Conservation (phyloP, 1,140 invertebrate species). For the Cherax quadricarinatus region DNA sequence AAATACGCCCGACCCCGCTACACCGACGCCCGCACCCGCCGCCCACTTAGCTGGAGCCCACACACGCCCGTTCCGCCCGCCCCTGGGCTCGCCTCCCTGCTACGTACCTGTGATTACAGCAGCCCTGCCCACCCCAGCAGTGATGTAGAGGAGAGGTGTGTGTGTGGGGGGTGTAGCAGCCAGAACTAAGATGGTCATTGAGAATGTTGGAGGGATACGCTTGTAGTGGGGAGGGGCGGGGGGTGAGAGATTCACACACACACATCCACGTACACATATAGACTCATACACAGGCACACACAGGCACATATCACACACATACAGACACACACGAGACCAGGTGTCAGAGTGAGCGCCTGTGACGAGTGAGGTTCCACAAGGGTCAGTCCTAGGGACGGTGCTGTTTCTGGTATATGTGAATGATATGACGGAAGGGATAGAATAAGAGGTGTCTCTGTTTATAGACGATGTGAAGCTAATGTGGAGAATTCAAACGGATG, state of each 20-base stretch:
- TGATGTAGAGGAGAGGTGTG: neutral
- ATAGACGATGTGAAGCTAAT: too few species aligned
- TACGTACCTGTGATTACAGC: neutral
- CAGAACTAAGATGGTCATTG: slow-evolving; percentile 25
- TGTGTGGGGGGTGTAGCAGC: neutral
- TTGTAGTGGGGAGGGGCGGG: neutral
- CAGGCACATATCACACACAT: neutral
- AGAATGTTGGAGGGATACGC: slow-evolving; percentile 38
- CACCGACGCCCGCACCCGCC: slow-evolving; percentile 31
- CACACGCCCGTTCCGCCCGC: slow-evolving; percentile 7
- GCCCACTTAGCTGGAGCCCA: neutral
- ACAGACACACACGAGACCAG: too few species aligned
- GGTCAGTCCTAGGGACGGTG: too few species aligned
- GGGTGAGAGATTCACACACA: neutral
- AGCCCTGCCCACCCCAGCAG: neutral
- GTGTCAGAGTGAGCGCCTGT: too few species aligned
- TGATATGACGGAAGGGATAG: too few species aligned
- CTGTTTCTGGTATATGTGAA: too few species aligned
- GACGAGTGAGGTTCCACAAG: too few species aligned
- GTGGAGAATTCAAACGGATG: too few species aligned
- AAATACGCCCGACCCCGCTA: slow-evolving; percentile 69
- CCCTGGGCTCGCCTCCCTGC: neutral
- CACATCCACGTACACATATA: neutral
- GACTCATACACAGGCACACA: neutral
- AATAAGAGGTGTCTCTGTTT: too few species aligned